A percentile compares a stretch with the other conserved stretches of the same genome.
These are phyloP conservation scores for Sebastes fasciatus DNA, from an alignment of 2,113 vertebrate genomes.

Conservation along the genomic window DNA sequence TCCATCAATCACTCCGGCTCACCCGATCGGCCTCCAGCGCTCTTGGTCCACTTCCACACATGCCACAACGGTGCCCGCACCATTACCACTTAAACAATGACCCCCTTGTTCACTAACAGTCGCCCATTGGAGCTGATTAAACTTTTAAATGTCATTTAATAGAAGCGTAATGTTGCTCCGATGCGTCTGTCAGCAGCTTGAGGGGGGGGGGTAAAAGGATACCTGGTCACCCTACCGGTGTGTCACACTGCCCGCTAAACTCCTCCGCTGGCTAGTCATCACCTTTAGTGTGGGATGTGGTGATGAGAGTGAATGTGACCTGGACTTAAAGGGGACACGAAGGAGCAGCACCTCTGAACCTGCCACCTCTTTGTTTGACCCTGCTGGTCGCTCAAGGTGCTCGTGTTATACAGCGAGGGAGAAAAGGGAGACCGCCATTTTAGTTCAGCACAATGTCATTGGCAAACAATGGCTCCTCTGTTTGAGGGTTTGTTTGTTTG, in stretches of 20 bases:
- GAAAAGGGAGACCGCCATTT: slow-evolving; percentile 33
- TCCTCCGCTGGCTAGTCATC: slow-evolving; percentile 48
- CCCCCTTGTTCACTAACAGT: slow-evolving; percentile 81
- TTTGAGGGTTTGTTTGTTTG: slow-evolving; percentile 48
- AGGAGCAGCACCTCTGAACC: slow-evolving; percentile 41
- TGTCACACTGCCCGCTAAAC: slow-evolving; percentile 53
- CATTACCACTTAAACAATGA: slow-evolving; percentile 79
- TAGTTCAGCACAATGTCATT: slow-evolving; percentile 38
- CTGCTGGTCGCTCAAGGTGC: slow-evolving; percentile 29
- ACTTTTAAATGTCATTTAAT: slow-evolving; percentile 88
- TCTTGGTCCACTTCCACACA: slow-evolving; percentile 33
- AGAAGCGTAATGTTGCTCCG: slow-evolving; percentile 75
- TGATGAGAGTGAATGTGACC: slow-evolving; percentile 62
- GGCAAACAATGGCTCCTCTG: slow-evolving; percentile 60
- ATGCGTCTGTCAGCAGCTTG: slow-evolving; percentile 74
- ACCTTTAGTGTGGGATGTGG: slow-evolving; percentile 32
- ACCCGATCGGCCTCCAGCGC: slow-evolving; percentile 53
- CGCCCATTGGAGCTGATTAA: slow-evolving; percentile 87
- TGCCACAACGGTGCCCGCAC: slow-evolving; percentile 37
- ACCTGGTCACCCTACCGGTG: slow-evolving; percentile 76
- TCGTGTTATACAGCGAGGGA: slow-evolving; percentile 25
- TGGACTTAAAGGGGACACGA: slow-evolving; percentile 26
- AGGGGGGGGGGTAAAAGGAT: slow-evolving; percentile 79
- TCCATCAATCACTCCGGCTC: slow-evolving; percentile 53
- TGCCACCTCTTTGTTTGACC: slow-evolving; percentile 33